These are phyloP conservation scores for Ferrisia virgata DNA, from an alignment of 2,888 invertebrate genomes.

Conservation along the genomic window DNA sequence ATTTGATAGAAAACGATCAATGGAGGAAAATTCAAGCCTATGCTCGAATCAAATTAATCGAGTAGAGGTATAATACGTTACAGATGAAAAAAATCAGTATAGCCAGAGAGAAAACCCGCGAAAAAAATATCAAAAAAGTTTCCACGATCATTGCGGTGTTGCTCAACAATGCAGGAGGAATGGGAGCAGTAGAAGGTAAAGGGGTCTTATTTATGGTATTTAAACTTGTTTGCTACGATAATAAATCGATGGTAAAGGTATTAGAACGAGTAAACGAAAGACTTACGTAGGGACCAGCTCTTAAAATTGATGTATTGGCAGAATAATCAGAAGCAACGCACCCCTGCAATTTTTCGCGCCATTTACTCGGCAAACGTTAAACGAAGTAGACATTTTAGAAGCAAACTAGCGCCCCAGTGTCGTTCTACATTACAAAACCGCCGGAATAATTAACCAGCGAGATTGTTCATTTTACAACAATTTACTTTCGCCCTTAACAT, in stretches of 20 bases:
- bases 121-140: no score
- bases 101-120: no score
- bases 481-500: constrained; percentile 38
- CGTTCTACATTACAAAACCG: constrained; percentile 44
- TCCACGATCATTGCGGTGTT: no score
- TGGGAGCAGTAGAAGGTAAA: no score
- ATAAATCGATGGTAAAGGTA: constrained; percentile 33
- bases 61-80: no score
- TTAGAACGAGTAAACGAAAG: constrained; percentile 32
- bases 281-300: constrained; percentile 39
- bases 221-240: constrained; percentile 32
- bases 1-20: no score
- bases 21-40: no score
- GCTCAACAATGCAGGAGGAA: no score
- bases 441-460: constrained; percentile 44
- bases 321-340: constrained; percentile 43
- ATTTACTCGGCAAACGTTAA: constrained; percentile 41
- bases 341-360: constrained; percentile 46
- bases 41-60: no score
- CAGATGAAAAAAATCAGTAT: no score
- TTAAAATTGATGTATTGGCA: constrained; percentile 46
- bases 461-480: constrained; percentile 41
- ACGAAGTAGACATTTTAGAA: constrained; percentile 36
- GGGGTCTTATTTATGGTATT: no score
- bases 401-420: constrained; percentile 39